Evolutionary conservation across 1,140 invertebrate genomes (phyloP).

Genomic region (Druon quercuslanigerum): DNA sequence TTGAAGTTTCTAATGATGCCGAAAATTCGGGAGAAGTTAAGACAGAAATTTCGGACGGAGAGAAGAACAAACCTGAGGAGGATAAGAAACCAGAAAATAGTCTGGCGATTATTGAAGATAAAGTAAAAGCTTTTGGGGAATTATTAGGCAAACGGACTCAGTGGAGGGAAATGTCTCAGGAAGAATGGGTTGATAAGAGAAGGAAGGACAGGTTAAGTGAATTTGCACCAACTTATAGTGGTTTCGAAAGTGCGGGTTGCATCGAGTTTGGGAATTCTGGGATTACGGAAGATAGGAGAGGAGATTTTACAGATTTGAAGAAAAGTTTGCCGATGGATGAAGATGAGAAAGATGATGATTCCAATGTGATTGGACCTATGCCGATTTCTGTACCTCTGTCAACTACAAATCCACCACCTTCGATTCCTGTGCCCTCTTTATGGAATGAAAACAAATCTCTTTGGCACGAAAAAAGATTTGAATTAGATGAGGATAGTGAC

Average conservation of each 20-base stretch:
- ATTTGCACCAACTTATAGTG: slow-evolving; percentile 79
- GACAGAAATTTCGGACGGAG: slow-evolving; percentile 70
- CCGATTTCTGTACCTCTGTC: background rate
- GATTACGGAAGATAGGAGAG: slow-evolving; percentile 18
- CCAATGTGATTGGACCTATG: background rate
- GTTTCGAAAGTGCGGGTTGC: slow-evolving; percentile 55
- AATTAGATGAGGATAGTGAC: slow-evolving; percentile 31
- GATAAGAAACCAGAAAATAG: slow-evolving; percentile 44
- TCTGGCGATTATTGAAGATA: slow-evolving; percentile 57
- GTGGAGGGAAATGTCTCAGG: slow-evolving; percentile 81
- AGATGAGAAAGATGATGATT: background rate
- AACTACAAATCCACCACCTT: background rate
- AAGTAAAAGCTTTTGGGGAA: slow-evolving; percentile 68
- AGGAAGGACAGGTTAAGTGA: slow-evolving; percentile 80
- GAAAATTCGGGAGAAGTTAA: slow-evolving; percentile 56
- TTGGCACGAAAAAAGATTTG: background rate
- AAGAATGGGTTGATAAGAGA: slow-evolving; percentile 87
- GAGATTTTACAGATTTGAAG: background rate
- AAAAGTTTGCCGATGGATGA: too few relatives aligned
- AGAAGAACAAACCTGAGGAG: slow-evolving; percentile 65
- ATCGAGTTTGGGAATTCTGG: slow-evolving; percentile 19
- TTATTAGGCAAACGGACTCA: slow-evolving; percentile 64
- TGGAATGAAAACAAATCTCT: background rate
- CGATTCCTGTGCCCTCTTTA: too few relatives aligned
- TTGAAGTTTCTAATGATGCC: slow-evolving; percentile 68